phyloP scores from a whole-genome alignment of 2,797 vertebrate species.

The Arctocebus calabarensis region DNA sequence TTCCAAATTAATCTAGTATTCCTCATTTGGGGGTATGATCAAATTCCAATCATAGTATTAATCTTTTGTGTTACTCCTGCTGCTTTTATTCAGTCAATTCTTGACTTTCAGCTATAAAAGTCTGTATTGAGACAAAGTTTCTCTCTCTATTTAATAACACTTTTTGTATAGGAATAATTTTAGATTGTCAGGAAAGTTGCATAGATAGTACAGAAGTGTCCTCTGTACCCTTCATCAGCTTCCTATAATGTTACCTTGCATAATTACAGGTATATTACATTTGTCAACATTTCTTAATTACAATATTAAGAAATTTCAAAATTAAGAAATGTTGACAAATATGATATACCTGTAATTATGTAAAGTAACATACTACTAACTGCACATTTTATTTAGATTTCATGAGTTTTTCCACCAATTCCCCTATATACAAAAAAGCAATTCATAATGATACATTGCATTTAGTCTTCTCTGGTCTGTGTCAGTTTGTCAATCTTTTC shows the following conservation, averaged over 20 bases:
- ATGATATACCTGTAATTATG: not conserved
- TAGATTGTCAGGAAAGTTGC: not conserved
- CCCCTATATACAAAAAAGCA: not conserved
- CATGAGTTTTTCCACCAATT: not conserved
- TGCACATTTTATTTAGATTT: not conserved
- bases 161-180: constrained; percentile 15
- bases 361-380: not conserved
- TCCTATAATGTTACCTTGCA: not conserved
- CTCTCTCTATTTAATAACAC: not conserved
- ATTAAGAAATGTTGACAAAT: not conserved
- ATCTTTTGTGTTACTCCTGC: not conserved
- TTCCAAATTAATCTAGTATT: not conserved
- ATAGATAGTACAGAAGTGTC: not conserved
- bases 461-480: not conserved
- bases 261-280: not conserved
- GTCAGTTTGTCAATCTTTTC: not conserved
- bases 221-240: not conserved
- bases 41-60: not conserved
- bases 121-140: not conserved
- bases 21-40: not conserved
- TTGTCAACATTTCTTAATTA: not conserved
- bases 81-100: not conserved
- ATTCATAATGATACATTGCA: not conserved
- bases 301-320: no score
- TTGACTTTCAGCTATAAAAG: not conserved